Evolutionary conservation across 1,140 invertebrate species (phyloP).

Genomic region (Agrilus planipennis): DNA sequence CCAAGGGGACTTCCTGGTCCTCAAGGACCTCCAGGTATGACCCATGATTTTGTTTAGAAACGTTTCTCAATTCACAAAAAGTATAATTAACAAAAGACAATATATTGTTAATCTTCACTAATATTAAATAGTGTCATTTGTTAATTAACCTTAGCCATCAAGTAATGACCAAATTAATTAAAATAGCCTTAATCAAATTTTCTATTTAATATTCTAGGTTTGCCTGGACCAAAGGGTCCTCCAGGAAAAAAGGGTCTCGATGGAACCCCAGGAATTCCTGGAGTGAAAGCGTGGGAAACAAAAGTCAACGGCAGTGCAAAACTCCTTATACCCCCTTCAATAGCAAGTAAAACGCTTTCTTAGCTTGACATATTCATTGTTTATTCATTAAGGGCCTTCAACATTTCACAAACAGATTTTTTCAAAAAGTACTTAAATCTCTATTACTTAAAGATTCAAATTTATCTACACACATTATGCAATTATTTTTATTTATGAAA

Average conservation of each 20-base stretch:
- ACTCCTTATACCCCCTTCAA: constrained; percentile 66
- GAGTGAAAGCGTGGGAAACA: constrained; percentile 50
- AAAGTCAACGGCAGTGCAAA: constrained; percentile 53
- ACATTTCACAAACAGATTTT: too few species aligned
- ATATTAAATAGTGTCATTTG: too few species aligned
- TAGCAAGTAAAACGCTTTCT: constrained; percentile 35
- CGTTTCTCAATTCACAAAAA: too few species aligned
- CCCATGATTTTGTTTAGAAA: not conserved
- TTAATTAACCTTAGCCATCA: too few species aligned
- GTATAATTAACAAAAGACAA: too few species aligned
- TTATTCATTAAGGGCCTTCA: too few species aligned
- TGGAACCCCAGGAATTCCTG: constrained; percentile 56
- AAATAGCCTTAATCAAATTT: too few species aligned
- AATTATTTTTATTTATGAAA: not conserved
- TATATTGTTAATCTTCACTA: too few species aligned
- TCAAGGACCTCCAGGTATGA: constrained; percentile 24
- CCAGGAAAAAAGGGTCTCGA: constrained; percentile 54
- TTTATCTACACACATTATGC: not conserved
- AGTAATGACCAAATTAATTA: too few species aligned
- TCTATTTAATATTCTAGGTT: constrained; percentile 34
- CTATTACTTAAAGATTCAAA: too few species aligned
- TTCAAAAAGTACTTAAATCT: too few species aligned
- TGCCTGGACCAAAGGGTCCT: constrained; percentile 55
- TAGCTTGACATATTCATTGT: too few species aligned
- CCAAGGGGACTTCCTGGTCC: constrained; percentile 46